Conservation (phyloP, 2,888 invertebrate genomes). For the Rotaria macrura region DNA sequence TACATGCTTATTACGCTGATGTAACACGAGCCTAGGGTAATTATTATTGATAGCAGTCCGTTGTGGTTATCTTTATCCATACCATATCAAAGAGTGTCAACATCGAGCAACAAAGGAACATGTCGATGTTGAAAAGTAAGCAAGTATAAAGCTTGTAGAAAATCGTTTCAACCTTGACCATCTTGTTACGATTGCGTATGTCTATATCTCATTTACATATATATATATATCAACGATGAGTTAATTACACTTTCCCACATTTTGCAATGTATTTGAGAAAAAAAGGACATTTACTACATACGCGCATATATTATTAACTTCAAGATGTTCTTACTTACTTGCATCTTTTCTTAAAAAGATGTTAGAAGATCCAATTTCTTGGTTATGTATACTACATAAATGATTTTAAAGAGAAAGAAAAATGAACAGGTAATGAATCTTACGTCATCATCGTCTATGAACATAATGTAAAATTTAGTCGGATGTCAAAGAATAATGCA, state of each 20-base stretch:
- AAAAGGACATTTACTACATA: neutral
- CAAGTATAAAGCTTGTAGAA: neutral
- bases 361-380: neutral
- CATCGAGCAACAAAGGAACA: neutral
- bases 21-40: neutral
- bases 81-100: neutral
- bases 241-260: neutral
- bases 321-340: neutral
- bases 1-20: neutral
- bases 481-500: neutral
- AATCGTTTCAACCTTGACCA: neutral
- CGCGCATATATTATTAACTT: neutral
- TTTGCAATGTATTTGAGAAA: neutral
- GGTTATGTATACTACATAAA: neutral
- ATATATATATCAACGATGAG: neutral
- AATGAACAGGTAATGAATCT: neutral
- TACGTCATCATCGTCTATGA: neutral
- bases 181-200: neutral
- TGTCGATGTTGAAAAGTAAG: neutral
- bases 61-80: neutral
- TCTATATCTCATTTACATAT: neutral
- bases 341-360: neutral
- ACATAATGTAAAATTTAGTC: neutral
- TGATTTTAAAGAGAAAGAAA: neutral
- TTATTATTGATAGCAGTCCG: neutral